Base-by-base conservation (phyloP, 2,888 invertebrate species). In the Apoda limacodes region DNA sequence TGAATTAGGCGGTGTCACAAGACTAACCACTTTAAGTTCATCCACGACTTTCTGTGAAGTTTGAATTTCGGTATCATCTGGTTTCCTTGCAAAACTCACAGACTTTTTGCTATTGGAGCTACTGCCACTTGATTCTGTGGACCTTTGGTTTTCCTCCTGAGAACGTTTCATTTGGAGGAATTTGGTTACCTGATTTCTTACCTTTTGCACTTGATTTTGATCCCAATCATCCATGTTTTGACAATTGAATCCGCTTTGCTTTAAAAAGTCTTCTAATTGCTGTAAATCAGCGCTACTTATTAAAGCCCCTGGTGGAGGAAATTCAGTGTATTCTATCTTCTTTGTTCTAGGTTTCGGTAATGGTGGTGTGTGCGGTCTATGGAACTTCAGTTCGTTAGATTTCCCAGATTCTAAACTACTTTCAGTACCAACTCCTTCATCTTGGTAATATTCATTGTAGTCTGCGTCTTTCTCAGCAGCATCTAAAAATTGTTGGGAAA, bases 11-110 rank as follows among this genome's bases (percentile, higher is more conserved):
- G 89, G 89, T 37, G 88, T 88, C 22, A 82, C 70, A 35, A 85
- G 71, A 48, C 48, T 60, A 33, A 56, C 61, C 39, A 65, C 67
- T 49, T 76, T 75, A 30, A 83, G 67, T 41, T 82, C 76, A 43
- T 83, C 82, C 54, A 78, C 81, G 44, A 78, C 75, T 61, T 76
- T 81, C 55, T 64, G 81, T 47, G 71, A 81, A 45, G 58, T 60
- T 37, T 53, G 59, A 48, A 65, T 67, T 39, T 55, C 55, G 39
- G 64, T 64, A 21, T 54, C 60, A 40, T 72, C 75, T 41, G 71
- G 60, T 60, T 83, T 86, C 60, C 84, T 85, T 27, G 89, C 89
- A 65, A 91, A 91, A 66, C 90, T 91, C 40, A 91, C 90, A 43
- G 87, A 87, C 63, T 91, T 91, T 62, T 87, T 88, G 51, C 84